phyloP scores from a whole-genome alignment of 2,888 invertebrate species.

The Exephanes ischioxanthus region DNA sequence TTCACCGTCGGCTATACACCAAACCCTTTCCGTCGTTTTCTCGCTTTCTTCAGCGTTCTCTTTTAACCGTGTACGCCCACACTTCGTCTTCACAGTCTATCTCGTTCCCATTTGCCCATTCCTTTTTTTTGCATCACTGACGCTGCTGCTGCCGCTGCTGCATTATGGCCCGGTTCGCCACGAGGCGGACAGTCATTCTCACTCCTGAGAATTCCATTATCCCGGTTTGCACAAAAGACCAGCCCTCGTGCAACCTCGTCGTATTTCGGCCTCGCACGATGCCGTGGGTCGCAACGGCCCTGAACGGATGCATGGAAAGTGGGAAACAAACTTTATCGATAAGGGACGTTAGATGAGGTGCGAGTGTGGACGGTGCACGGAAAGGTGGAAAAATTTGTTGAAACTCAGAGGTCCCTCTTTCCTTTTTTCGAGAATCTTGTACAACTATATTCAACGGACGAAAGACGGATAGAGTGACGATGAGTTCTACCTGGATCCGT shows the following conservation, averaged over 20 bases:
- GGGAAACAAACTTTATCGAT: constrained; percentile 54
- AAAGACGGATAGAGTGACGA: not conserved
- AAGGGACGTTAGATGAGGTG: constrained; percentile 43
- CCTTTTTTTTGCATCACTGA: constrained; percentile 6
- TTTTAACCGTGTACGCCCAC: not conserved
- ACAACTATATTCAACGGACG: not conserved
- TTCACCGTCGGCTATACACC: constrained; percentile 14
- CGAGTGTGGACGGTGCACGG: not conserved
- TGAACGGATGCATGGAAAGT: not conserved
- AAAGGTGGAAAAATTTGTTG: constrained; percentile 11
- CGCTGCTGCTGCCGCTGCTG: not conserved
- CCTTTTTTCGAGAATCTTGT: not conserved
- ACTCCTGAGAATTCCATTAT: constrained; percentile 53
- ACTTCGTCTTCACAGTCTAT: constrained; percentile 6
- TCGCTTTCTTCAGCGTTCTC: not conserved
- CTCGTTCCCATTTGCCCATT: constrained; percentile 22
- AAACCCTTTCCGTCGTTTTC: constrained; percentile 6
- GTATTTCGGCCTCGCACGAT: constrained; percentile 21
- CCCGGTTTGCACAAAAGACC: constrained; percentile 51
- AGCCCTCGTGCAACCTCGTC: constrained; percentile 21
- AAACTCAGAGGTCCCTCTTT: not conserved
- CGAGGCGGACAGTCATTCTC: constrained; percentile 23
- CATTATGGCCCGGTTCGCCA: not conserved
- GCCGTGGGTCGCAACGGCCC: not conserved
- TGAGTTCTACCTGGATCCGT: not conserved